These are phyloP conservation scores for Semaprochilodus insignis DNA, from an alignment of 2,797 vertebrate species.

Conservation along the genomic window DNA sequence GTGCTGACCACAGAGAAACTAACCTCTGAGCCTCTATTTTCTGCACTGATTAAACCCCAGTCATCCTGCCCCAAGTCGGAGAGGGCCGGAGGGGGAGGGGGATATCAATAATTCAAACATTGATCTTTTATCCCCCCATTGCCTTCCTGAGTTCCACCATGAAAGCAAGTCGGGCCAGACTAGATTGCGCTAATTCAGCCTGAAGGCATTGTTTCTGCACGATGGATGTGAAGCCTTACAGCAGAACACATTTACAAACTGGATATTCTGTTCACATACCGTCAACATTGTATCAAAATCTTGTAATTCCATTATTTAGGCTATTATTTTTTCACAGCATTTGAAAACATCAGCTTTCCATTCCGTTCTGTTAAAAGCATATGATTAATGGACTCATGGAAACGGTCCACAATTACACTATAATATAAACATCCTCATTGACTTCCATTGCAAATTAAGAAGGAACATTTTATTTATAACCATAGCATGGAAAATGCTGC, in stretches of 20 bases:
- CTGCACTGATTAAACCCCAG: conserved; percentile 51
- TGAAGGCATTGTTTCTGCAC: conserved; percentile 44
- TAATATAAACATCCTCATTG: too few relatives aligned
- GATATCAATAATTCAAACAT: conserved; percentile 81
- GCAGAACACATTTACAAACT: neutral
- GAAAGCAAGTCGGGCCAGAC: conserved; percentile 37
- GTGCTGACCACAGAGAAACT: conserved; percentile 18
- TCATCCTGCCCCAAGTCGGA: conserved; percentile 12
- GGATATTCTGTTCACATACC: neutral
- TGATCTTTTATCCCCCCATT: conserved; percentile 61
- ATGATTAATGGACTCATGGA: too few relatives aligned
- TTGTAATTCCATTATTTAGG: neutral
- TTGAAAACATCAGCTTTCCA: too few relatives aligned
- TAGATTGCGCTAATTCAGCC: conserved; percentile 58
- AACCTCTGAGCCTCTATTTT: conserved; percentile 19
- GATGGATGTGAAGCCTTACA: neutral
- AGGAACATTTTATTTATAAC: too few relatives aligned
- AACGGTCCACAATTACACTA: too few relatives aligned
- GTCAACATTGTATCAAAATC: neutral
- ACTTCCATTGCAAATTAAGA: too few relatives aligned
- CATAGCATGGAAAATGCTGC: neutral
- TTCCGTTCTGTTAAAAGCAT: neutral
- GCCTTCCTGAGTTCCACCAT: conserved; percentile 59
- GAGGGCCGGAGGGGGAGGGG: conserved; percentile 45
- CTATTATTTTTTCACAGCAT: neutral